Evolutionary conservation across 2,888 invertebrate genomes (phyloP), one percentile per base, ranked within the genome.

Genomic region (Caenorhabditis sp.): DNA sequence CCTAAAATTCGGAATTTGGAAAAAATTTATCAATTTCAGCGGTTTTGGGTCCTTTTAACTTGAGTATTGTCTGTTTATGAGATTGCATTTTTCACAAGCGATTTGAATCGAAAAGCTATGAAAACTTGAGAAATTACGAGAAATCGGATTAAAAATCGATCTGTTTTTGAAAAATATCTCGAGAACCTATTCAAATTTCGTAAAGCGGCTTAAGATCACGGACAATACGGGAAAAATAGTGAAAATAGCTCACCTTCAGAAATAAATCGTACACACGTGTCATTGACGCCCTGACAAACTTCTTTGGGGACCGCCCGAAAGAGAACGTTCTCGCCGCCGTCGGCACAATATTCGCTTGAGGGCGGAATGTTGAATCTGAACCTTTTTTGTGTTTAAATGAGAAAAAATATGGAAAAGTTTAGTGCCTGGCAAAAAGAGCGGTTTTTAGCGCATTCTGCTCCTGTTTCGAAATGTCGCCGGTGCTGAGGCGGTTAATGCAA

Each of bases 291-390:
- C 2, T 1, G 32, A 22, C 72, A 72, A 8, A 15, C 3, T 39
- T 72, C 72, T 35, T 52, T 63, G 1, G 39, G 22, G 17, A 72
- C 43, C 1, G 52, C 27, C 22, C 43, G 22, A 22, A 66, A 73
- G 1, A 59, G 26, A 11, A 73, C 1, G 1, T 58, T 59, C n/a
- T 13, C 37, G 22, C 73, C 73, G 20, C 65, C 73, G 26, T 45
- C 45, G 13, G 20, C 45, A 55, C 73, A 73, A 20, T 65, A 73
- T 20, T 73, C 73, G 13, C 30, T 73, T 0, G 73, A 73, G n/a
- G 73, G 65, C 7, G 73, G 73, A 46, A 73, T 59, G 46, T 66
- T 73, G 65, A 65, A 73, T 59, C 72, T 73, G 56, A 9, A 73
- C 22, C n/a, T n/a, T n/a, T n/a, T n/a, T n/a, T n/a, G n/a, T 20